phyloP scores from a whole-genome alignment of 2,888 invertebrate genomes.

The Chirona hameri region DNA sequence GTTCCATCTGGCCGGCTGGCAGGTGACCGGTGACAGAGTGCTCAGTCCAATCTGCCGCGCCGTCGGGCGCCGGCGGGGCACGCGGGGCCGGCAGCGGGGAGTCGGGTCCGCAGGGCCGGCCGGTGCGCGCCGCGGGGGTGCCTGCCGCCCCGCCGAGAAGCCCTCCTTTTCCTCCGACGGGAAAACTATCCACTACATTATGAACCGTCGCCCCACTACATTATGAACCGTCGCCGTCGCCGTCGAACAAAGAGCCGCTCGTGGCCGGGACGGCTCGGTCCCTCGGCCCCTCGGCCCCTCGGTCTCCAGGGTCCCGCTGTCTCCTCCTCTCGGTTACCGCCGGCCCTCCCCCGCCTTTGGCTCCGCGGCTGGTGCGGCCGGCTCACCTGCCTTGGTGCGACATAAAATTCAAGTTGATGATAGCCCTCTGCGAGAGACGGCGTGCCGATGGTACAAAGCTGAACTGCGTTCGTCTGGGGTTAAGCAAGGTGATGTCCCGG shows the following conservation, averaged over 20 bases:
- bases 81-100: background rate
- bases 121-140: background rate
- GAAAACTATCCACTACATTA: conserved; percentile 14
- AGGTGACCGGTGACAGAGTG: background rate
- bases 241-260: background rate
- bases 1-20: too few relatives aligned
- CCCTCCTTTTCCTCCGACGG: background rate
- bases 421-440: too few relatives aligned
- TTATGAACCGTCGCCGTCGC: conserved; percentile 4
- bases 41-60: background rate
- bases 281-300: too few relatives aligned
- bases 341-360: too few relatives aligned
- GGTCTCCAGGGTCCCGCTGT: too few relatives aligned
- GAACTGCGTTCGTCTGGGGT: too few relatives aligned
- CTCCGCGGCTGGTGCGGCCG: too few relatives aligned
- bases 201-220: conserved; percentile 25
- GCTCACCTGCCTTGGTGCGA: too few relatives aligned
- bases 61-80: background rate
- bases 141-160: background rate
- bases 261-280: background rate
- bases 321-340: too few relatives aligned
- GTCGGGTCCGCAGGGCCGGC: background rate
- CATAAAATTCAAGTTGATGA: too few relatives aligned
- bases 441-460: too few relatives aligned
- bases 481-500: too few relatives aligned